Conservation (phyloP, 2,888 invertebrate species). For the Sphaeridia pumilis region DNA sequence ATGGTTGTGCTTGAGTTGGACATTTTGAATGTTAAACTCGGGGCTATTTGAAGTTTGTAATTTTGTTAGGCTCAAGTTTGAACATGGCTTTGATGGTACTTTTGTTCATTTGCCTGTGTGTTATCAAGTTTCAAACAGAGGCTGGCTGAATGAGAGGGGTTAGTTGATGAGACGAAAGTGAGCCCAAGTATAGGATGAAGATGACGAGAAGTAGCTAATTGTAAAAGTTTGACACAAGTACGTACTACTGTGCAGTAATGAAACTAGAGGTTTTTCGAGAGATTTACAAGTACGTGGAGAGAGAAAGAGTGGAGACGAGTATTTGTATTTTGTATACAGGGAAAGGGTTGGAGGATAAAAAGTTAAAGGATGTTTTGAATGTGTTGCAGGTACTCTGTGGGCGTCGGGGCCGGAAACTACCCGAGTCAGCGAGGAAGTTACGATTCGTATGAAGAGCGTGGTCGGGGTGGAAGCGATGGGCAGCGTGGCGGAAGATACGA, state of each 20-base stretch:
- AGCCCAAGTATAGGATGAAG: not conserved
- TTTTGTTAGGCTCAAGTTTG: too few relatives aligned
- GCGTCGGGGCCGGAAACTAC: not conserved
- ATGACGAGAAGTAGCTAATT: conserved; percentile 2
- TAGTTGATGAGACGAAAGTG: not conserved
- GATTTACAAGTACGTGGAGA: not conserved
- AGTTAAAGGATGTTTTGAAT: not conserved
- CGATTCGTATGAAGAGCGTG: not conserved
- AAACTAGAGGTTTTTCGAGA: not conserved
- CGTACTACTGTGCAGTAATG: too few relatives aligned
- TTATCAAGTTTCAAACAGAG: conserved; percentile 1
- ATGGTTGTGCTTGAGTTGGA: too few relatives aligned
- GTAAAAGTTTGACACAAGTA: not conserved
- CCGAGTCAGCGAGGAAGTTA: not conserved
- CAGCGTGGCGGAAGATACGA: not conserved
- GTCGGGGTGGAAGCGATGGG: not conserved
- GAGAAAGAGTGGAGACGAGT: not conserved
- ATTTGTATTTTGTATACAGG: not conserved
- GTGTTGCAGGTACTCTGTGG: not conserved
- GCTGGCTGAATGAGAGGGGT: not conserved
- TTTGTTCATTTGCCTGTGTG: not conserved
- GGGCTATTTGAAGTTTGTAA: too few relatives aligned
- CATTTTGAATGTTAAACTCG: too few relatives aligned
- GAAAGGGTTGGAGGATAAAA: not conserved
- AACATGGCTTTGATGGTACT: too few relatives aligned